Conservation (phyloP, 2,113 vertebrate species). For the Malurus melanocephalus region DNA sequence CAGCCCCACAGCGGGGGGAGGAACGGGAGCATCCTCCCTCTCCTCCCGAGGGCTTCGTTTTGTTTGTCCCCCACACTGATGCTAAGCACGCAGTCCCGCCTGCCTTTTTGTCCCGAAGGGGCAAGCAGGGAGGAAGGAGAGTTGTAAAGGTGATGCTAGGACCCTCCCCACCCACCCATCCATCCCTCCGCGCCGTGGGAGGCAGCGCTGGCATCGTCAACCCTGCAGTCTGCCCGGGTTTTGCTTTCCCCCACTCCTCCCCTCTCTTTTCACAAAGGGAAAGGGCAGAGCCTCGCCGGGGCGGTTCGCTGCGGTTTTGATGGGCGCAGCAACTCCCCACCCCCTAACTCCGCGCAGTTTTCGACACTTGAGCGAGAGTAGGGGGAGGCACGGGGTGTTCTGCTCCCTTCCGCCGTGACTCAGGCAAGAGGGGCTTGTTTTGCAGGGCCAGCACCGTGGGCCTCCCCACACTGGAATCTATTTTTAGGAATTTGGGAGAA, state of each 20-base stretch:
- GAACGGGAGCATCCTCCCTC: not conserved
- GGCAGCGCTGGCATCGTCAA: not conserved
- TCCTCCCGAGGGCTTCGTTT: not conserved
- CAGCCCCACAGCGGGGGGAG: not conserved
- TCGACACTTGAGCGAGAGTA: accelerated
- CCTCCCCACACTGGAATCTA: not conserved
- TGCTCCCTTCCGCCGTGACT: not conserved
- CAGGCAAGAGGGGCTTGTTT: not conserved
- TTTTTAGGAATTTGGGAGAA: conserved; percentile 47
- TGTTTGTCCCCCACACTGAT: not conserved
- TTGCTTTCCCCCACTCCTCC: not conserved
- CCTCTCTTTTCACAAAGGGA: not conserved
- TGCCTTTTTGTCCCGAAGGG: not conserved
- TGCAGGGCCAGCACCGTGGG: accelerated
- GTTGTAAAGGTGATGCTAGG: not conserved
- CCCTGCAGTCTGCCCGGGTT: not conserved
- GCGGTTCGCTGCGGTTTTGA: not conserved
- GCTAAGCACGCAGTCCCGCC: accelerated
- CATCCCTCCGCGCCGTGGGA: accelerated
- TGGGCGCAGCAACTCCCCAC: not conserved
- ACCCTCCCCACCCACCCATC: conserved; percentile 14
- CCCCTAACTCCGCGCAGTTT: not conserved
- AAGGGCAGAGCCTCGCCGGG: not conserved
- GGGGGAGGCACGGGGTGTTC: not conserved
- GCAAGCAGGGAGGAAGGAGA: not conserved